These are phyloP conservation scores for Melangyna quadrimaculata DNA, from an alignment of 2,888 invertebrate species.

Conservation along the genomic window DNA sequence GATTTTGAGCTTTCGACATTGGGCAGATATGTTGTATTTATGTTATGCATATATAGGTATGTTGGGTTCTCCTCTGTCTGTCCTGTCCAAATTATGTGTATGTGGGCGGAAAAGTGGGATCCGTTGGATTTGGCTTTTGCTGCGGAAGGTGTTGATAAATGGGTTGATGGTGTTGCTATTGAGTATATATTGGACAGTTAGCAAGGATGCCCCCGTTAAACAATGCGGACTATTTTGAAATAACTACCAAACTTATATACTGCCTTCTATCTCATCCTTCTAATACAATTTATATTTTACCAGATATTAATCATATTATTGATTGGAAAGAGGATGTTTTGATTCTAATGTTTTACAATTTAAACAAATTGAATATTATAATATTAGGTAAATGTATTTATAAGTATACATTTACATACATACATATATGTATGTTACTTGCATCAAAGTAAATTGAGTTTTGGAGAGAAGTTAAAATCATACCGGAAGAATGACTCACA, in stretches of 20 bases:
- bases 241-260: neutral
- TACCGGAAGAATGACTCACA: neutral
- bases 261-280: neutral
- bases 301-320: neutral
- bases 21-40: neutral
- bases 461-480: neutral
- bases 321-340: neutral
- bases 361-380: neutral
- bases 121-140: slow-evolving; percentile 6
- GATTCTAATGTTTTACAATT: slow-evolving; percentile 2
- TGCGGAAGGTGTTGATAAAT: slow-evolving; percentile 45
- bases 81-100: no score
- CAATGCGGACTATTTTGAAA: neutral
- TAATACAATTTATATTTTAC: neutral
- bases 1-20: neutral
- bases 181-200: neutral
- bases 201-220: neutral
- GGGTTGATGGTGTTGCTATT: slow-evolving; percentile 5
- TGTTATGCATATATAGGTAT: neutral
- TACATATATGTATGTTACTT: neutral
- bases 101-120: slow-evolving; percentile 23
- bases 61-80: no score
- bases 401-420: neutral
- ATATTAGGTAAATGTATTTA: no score
- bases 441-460: neutral